A percentile compares a stretch with the other conserved stretches of the same genome.
Conservation (phyloP, 2,113 vertebrate species). For the Isichthys henryi region DNA sequence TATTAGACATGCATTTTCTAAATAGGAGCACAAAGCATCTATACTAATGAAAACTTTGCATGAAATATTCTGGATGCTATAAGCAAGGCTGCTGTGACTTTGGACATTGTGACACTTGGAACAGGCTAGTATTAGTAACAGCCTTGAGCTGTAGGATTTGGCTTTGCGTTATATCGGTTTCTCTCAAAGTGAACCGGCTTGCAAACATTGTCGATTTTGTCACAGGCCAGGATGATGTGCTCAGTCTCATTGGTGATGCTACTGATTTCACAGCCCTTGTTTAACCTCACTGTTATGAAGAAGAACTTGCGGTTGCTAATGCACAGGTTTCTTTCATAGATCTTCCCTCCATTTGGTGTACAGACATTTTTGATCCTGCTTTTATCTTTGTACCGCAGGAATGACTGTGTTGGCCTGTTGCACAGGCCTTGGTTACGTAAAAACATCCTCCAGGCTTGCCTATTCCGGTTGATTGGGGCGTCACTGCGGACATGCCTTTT, state of each 20-base stretch:
- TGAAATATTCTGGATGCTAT: background rate
- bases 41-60: background rate
- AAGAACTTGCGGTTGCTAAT: background rate
- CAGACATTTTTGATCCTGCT: background rate
- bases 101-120: background rate
- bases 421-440: background rate
- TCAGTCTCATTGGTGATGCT: background rate
- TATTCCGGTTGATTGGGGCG: background rate
- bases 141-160: background rate
- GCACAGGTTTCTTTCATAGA: background rate
- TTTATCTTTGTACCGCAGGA: background rate
- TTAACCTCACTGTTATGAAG: background rate
- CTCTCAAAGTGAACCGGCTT: background rate
- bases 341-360: background rate
- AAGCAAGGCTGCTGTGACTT: background rate
- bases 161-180: background rate
- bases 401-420: background rate
- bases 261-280: background rate
- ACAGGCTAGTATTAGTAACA: background rate
- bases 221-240: background rate
- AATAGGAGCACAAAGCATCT: background rate
- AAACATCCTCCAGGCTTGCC: rapidly evolving
- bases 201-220: background rate
- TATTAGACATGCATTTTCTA: background rate
- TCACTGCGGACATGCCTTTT: background rate